Evolutionary conservation across 2,888 invertebrate species (phyloP).

Genomic region (Tanytarsus gracilentus): DNA sequence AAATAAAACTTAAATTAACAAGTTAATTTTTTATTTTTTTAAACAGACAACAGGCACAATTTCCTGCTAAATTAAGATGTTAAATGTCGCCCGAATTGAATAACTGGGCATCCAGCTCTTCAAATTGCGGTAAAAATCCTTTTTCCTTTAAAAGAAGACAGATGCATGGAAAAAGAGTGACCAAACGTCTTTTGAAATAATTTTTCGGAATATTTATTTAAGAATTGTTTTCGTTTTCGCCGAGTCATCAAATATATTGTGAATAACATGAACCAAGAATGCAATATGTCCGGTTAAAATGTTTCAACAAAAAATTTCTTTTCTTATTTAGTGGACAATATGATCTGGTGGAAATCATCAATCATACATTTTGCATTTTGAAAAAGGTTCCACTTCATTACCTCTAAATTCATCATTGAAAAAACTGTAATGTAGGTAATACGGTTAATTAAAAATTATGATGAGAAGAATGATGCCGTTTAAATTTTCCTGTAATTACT

Average conservation of each 20-base stretch:
- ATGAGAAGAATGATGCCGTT: too few species aligned
- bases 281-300: slow-evolving; percentile 1
- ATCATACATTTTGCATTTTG: too few species aligned
- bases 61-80: slow-evolving; percentile 26
- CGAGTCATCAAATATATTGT: neutral
- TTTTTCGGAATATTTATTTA: slow-evolving; percentile 7
- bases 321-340: neutral
- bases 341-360: slow-evolving; percentile 18
- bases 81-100: slow-evolving; percentile 16
- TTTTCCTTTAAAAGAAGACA: neutral
- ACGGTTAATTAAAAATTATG: slow-evolving; percentile 10
- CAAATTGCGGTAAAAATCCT: slow-evolving; percentile 4
- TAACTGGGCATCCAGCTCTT: neutral
- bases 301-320: neutral
- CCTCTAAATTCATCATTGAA: too few species aligned
- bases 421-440: slow-evolving; percentile 6
- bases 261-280: neutral
- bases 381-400: slow-evolving; percentile 21
- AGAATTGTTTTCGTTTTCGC: slow-evolving; percentile 14
- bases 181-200: neutral
- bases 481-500: too few species aligned
- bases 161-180: slow-evolving; percentile 9
- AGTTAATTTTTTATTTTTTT: neutral
- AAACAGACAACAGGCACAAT: slow-evolving; percentile 8
- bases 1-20: neutral